phyloP scores from a whole-genome alignment of 53 echinoderm and acorn worm species.

The Mesocentrotus franciscanus region DNA sequence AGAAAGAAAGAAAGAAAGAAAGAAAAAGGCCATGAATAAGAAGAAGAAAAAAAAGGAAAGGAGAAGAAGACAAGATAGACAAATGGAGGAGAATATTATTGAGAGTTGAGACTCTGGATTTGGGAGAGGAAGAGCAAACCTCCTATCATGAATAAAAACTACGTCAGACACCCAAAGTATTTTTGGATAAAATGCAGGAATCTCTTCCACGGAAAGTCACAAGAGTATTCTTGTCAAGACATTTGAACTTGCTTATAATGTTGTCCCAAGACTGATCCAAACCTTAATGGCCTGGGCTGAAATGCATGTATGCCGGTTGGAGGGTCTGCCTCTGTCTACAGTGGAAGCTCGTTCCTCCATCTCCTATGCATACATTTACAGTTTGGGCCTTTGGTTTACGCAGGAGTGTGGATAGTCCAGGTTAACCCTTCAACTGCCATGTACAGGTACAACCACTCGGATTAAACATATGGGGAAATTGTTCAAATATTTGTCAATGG shows the following conservation, averaged over 20 bases:
- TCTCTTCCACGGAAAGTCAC: not conserved
- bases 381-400: not conserved
- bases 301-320: not conserved
- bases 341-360: not conserved
- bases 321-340: not conserved
- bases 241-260: conserved; percentile 3
- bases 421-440: no score
- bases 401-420: not conserved
- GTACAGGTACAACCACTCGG: no score
- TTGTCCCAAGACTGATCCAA: not conserved
- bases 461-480: no score
- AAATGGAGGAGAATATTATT: no score
- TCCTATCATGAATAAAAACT: not conserved
- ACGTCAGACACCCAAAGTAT: not conserved
- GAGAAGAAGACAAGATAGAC: no score
- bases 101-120: no score
- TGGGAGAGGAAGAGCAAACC: not conserved
- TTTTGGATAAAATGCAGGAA: not conserved
- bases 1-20: not conserved
- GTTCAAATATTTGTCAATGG: no score
- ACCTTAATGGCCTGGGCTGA: not conserved
- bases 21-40: not conserved
- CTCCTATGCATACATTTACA: not conserved
- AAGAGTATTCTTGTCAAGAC: not conserved
- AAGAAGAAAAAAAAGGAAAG: no score